Percentiles rank a stretch among this genome's conserved stretches.
phyloP scores from a whole-genome alignment of 1,140 invertebrate species.

The Diorhabda carinulata region DNA sequence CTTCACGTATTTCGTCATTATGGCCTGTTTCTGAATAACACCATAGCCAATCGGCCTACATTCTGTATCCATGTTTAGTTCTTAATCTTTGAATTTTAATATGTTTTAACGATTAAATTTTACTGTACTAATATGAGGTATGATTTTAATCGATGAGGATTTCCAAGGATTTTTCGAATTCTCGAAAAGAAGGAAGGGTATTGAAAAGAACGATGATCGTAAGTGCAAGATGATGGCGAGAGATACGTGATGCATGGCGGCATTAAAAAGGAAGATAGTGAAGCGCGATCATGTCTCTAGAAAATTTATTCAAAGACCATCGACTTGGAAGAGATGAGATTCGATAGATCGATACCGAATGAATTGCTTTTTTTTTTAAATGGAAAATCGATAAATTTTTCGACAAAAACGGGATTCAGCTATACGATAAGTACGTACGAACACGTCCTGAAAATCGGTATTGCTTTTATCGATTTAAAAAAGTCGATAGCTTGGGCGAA shows the following conservation, averaged over 20 bases:
- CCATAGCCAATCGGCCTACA: too few species aligned
- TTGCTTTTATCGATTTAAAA: not conserved
- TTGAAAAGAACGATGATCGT: conserved; percentile 1
- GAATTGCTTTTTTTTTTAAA: not conserved
- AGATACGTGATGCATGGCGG: conserved; percentile 1
- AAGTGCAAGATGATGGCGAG: not conserved
- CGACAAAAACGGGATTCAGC: not conserved
- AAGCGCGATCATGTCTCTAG: not conserved
- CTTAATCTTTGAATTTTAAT: too few species aligned
- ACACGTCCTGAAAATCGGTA: too few species aligned
- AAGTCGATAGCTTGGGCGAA: not conserved
- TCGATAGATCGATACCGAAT: not conserved
- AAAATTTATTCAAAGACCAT: not conserved
- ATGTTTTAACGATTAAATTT: too few species aligned
- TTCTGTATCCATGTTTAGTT: too few species aligned
- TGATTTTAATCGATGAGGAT: not conserved
- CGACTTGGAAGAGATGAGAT: not conserved
- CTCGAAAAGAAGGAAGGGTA: not conserved
- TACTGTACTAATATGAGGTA: too few species aligned
- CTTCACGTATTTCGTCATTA: too few species aligned
- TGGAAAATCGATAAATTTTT: not conserved
- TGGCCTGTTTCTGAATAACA: too few species aligned
- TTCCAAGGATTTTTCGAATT: not conserved
- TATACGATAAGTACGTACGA: too few species aligned
- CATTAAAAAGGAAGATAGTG: conserved; percentile 1